Evolutionary conservation across 2,888 invertebrate species (phyloP).

Genomic region (Drosophila parthenogenetica): DNA sequence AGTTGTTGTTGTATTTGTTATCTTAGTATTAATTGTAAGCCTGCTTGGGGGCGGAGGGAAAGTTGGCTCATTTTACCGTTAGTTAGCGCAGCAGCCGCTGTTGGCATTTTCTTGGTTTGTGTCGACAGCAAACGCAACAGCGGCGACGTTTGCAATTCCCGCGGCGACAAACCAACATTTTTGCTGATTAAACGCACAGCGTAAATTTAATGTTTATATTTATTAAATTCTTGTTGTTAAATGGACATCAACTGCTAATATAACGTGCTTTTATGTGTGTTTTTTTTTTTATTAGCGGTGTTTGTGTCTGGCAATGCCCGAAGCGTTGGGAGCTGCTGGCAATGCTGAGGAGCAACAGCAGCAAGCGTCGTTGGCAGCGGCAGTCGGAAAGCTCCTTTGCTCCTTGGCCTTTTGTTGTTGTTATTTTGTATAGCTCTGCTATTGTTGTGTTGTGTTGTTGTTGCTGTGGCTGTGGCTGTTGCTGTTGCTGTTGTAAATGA

Average conservation of each 20-base stretch:
- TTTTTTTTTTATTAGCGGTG: constrained; percentile 15
- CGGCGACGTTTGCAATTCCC: constrained; percentile 64
- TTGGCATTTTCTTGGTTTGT: constrained; percentile 71
- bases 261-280: constrained; percentile 9
- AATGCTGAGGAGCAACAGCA: constrained; percentile 44
- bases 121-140: constrained; percentile 73
- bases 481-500: constrained; percentile 65
- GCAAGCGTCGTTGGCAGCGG: constrained; percentile 20
- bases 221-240: constrained; percentile 24
- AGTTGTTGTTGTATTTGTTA: constrained; percentile 27
- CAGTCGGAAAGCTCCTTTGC: constrained; percentile 4
- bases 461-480: constrained; percentile 2
- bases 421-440: constrained; percentile 6
- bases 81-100: constrained; percentile 46
- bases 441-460: constrained; percentile 9
- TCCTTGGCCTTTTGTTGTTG: constrained; percentile 12
- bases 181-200: constrained; percentile 4
- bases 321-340: constrained; percentile 43
- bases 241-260: constrained; percentile 14
- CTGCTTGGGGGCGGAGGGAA: constrained; percentile 47
- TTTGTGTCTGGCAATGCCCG: constrained; percentile 57
- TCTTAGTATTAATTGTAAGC: constrained; percentile 29
- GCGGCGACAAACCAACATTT: constrained; percentile 54
- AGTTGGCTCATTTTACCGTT: constrained; percentile 34
- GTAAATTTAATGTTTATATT: constrained; percentile 7